Conservation (phyloP, 2,113 vertebrate genomes). For the Sebastes schlegelii region DNA sequence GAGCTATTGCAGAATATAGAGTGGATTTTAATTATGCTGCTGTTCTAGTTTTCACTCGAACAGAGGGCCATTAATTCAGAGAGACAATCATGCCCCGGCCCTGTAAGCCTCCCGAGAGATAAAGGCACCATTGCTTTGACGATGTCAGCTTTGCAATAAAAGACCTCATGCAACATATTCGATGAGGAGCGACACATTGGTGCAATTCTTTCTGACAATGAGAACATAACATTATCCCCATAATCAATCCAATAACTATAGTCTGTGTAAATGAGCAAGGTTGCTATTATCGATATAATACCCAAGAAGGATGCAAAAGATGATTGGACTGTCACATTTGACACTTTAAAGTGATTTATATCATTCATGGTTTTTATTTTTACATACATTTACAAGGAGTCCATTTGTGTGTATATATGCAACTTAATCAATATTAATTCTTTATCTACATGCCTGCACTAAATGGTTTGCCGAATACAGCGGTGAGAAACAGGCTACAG, state of each 20-base stretch:
- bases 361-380: not conserved
- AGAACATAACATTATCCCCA: slow-evolving; percentile 40
- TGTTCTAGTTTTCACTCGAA: slow-evolving; percentile 73
- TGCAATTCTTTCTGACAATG: slow-evolving; percentile 54
- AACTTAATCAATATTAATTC: not conserved
- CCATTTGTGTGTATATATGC: not conserved
- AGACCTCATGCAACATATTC: slow-evolving; percentile 54
- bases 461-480: not conserved
- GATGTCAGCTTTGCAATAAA: slow-evolving; percentile 69
- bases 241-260: slow-evolving; percentile 41
- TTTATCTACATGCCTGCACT: not conserved
- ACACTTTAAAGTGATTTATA: not conserved
- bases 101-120: slow-evolving; percentile 66
- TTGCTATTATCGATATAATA: slow-evolving; percentile 12
- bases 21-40: slow-evolving; percentile 76
- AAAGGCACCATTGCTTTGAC: slow-evolving; percentile 65
- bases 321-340: not conserved
- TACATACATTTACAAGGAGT: not conserved
- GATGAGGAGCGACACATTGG: slow-evolving; percentile 42
- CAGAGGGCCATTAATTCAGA: slow-evolving; percentile 74
- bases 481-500: not conserved
- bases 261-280: slow-evolving; percentile 26
- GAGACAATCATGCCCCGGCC: slow-evolving; percentile 68
- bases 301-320: not conserved
- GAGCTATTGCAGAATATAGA: slow-evolving; percentile 57